Evolutionary conservation across 2,113 vertebrate genomes (phyloP), one percentile per base, ranked within the genome.

Genomic region (Camelus dromedarius): DNA sequence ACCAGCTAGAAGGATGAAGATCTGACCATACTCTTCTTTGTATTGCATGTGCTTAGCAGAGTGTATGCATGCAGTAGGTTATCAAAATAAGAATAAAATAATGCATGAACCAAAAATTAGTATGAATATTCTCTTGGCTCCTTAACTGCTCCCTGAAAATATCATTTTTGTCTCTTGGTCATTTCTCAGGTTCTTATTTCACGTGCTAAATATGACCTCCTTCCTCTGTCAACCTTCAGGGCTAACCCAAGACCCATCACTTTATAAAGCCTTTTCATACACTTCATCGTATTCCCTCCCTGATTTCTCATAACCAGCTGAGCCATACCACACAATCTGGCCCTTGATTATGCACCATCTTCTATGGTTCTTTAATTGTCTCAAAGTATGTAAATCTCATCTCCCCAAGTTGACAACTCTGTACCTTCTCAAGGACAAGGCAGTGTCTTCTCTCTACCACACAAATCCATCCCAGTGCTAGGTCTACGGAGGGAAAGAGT

Each of bases 371-470:
- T 77, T 82, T 93, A 80, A 88, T 84, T 93, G 35, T 81, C 95
- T 92, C 88, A 77, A 97, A 95, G 38, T 72, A 76, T 62, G 14
- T 92, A 94, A 94, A 80, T 96, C 58, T 95, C 54, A 70, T 90
- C 52, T 95, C 42, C 67, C 24, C 56, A 79, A 35, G 22, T 30
- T 93, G 72, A 95, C 70, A 84, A 75, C 58, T 48, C 32, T 83
- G 12, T 89, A 60, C 13, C 28, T 97, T 97, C 26, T 95, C 87
- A 96, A 97, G 94, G 94, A 7, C 79, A 95, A 93, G 6, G 22
- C 14, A 11, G 48, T 30, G 50, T 89, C 73, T 80, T 92, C 19
- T 42, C 26, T 60, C 16, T 64, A 18, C 32, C 38, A 42, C 14
- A 86, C 30, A 46, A 76, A 60, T 85, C 60, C 60, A 42, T 88